Evolutionary conservation across 2,888 invertebrate species (phyloP).

Genomic region (Eumerus sabulonum): DNA sequence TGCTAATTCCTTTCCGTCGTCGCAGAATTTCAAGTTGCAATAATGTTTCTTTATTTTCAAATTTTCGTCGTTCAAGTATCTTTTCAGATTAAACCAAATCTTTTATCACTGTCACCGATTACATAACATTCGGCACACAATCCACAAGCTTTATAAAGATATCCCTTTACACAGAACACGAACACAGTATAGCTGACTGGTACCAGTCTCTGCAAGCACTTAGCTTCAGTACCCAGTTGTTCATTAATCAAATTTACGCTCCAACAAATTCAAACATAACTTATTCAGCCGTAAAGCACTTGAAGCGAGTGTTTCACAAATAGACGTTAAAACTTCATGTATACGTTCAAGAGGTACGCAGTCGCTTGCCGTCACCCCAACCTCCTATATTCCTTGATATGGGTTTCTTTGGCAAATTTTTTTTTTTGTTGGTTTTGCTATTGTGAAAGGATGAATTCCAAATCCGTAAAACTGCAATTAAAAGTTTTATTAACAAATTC

Average conservation of each 20-base stretch:
- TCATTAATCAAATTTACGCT: no score
- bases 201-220: no score
- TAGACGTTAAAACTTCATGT: no score
- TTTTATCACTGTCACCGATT: no score
- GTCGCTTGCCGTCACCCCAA: no score
- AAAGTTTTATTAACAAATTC: slow-evolving; percentile 29
- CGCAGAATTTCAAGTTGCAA: neutral
- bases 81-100: neutral
- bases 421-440: neutral
- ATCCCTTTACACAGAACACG: no score
- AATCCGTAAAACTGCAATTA: slow-evolving; percentile 15
- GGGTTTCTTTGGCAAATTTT: neutral
- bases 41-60: neutral
- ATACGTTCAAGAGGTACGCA: no score
- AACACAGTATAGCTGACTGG: no score
- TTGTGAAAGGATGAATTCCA: neutral
- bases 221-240: no score
- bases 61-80: neutral
- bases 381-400: neutral
- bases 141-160: no score
- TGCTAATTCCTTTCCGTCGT: neutral
- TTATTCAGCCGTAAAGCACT: neutral
- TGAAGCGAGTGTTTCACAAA: neutral
- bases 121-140: no score
- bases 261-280: neutral